Base-by-base conservation (phyloP, 2,888 invertebrate species). In the Mythimna ferrago region DNA sequence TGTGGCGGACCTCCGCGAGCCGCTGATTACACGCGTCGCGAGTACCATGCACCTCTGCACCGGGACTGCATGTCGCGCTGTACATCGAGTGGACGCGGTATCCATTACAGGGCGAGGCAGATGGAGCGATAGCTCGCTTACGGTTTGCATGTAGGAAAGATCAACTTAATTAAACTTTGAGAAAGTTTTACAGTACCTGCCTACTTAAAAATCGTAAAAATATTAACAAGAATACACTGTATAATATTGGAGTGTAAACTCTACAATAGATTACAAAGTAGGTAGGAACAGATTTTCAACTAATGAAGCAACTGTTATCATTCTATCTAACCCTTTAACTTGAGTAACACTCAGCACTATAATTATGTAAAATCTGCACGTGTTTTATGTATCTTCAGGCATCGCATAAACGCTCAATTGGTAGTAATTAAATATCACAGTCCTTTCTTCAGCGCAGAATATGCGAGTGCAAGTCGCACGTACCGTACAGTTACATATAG, bases 1-100 rank as follows among this genome's bases (percentile, higher is more conserved):
- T 65, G 76, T 72, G 67, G 80, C 74, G 73, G 74, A 74, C 68
- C 83, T 83, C 81, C 74, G 75, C 76, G 69, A 64, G 71, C 78
- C 73, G 72, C 60, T 83, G 83, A 87, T 86, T 79, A 88, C 86
- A 81, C 76, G 82, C 84, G 74, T 73, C 80, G 79, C 70, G 82
- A 80, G 61, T 71, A 79, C 73, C 79, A 63, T 54, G 68, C 67
- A 63, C 62, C 67, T 69, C 74, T 32, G 62, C 67, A 66, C 61
- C 67, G 73, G 51, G 32, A n/a, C 70, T 73, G 73, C n/a, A 48
- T 16, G 48, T 19, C 38, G 44, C 61, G 62, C 73, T 71, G 65
- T 81, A 66, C 60, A 11, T 65, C 3, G 63, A 67, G 19, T 5
- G 61, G 67, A 65, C 57, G 57, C 21, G 21, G 65, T 35, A 48